Percentiles rank a stretch among this genome's conserved stretches.
Conservation (phyloP, 2,888 invertebrate species). For the Tubulanus polymorphus region DNA sequence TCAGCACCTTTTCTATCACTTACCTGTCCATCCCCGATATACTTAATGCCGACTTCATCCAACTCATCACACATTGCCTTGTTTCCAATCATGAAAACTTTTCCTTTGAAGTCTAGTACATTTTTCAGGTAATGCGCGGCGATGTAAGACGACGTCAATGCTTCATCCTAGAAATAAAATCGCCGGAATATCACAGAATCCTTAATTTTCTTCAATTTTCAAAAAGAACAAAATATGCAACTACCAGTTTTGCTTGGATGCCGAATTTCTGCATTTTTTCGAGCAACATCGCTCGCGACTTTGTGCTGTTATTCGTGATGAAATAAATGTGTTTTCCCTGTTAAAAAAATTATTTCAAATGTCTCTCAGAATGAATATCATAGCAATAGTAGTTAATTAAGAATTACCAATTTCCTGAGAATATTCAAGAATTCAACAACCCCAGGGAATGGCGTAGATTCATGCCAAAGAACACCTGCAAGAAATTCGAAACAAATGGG, state of each 20-base stretch:
- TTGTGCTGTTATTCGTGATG: constrained; percentile 88
- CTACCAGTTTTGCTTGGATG: constrained; percentile 61
- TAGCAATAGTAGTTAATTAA: too few species aligned
- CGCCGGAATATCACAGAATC: too few species aligned
- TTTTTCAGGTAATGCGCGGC: constrained; percentile 74
- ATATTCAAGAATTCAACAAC: constrained; percentile 68
- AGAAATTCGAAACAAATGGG: too few species aligned
- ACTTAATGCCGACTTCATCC: constrained; percentile 71
- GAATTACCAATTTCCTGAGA: constrained; percentile 59
- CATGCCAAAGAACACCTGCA: constrained; percentile 76
- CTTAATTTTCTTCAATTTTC: too few species aligned
- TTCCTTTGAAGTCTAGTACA: constrained; percentile 67
- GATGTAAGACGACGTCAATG: constrained; percentile 75
- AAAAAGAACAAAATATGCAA: too few species aligned
- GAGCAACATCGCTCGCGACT: constrained; percentile 72
- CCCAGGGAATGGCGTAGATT: constrained; percentile 66
- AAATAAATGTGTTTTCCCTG: constrained; percentile 78
- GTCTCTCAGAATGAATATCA: too few species aligned
- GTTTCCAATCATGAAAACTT: constrained; percentile 79
- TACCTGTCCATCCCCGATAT: constrained; percentile 73
- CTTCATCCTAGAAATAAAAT: constrained; percentile 64
- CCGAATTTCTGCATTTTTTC: constrained; percentile 70
- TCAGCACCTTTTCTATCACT: too few species aligned
- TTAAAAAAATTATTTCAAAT: constrained; percentile 18
- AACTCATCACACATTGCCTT: constrained; percentile 79